Evolutionary conservation across 2,113 vertebrate species (phyloP).

Genomic region (Pangasianodon gigas): DNA sequence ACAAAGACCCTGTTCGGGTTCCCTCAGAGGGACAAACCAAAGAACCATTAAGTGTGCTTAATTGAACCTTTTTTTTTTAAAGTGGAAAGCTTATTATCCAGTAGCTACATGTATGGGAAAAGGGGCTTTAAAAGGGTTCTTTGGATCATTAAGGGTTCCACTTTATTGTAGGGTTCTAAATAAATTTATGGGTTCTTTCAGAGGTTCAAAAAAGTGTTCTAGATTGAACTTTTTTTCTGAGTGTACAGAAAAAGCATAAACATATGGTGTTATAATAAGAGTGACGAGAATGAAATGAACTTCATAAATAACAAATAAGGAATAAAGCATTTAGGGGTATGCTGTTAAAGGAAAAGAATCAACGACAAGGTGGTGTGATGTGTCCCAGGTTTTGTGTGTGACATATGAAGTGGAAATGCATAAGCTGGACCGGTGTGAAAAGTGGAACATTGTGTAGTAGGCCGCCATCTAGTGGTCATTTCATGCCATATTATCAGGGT

Average conservation of each 20-base stretch:
- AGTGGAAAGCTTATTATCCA: no score
- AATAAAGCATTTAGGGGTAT: background rate
- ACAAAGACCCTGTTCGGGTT: no score
- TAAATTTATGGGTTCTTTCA: background rate
- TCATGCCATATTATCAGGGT: background rate
- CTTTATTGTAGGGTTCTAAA: background rate
- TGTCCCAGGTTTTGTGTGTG: background rate
- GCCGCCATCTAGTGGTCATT: constrained; percentile 13
- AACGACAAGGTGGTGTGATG: background rate
- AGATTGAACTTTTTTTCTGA: background rate
- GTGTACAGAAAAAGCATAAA: background rate
- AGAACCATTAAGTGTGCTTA: no score
- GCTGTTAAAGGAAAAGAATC: background rate
- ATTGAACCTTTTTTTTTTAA: no score
- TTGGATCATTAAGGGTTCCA: no score
- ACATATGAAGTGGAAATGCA: background rate
- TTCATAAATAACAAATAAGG: background rate
- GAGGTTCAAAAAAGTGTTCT: background rate
- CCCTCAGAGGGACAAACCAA: no score
- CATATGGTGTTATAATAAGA: background rate
- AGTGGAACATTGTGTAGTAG: background rate
- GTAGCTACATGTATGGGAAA: no score
- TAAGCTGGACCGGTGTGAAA: background rate
- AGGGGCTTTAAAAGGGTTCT: no score
- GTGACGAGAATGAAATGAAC: background rate